phyloP scores from a whole-genome alignment of 2,797 vertebrate genomes.

The Chlorospingus semifuscus region DNA sequence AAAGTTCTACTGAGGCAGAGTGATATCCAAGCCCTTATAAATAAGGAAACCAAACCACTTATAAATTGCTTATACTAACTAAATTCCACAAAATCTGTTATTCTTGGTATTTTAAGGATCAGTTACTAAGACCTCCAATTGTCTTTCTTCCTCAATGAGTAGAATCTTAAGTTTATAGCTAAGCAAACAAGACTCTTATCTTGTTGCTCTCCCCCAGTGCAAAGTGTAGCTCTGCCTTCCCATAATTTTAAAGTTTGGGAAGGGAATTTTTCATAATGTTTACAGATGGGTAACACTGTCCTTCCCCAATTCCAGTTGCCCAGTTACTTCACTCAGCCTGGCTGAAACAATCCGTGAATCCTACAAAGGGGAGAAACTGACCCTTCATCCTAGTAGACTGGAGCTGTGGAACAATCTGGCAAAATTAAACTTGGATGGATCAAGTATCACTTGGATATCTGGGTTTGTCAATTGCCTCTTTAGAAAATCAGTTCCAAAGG shows the following conservation, averaged over 20 bases:
- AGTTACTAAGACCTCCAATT: not conserved
- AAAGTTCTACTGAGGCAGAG: not conserved
- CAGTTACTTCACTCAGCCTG: not conserved
- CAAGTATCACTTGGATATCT: not conserved
- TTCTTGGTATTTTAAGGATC: not conserved
- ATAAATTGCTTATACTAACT: not conserved
- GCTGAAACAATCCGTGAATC: not conserved
- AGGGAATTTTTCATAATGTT: not conserved
- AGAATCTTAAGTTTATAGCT: not conserved
- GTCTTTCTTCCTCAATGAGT: not conserved
- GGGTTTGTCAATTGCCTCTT: not conserved
- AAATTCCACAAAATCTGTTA: not conserved
- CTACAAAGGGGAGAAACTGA: accelerated
- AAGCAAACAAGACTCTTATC: not conserved
- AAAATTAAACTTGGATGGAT: not conserved
- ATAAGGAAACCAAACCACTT: not conserved
- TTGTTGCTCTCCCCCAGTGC: not conserved
- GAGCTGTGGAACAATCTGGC: not conserved
- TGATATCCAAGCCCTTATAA: not conserved
- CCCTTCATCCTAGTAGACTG: not conserved
- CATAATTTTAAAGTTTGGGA: not conserved
- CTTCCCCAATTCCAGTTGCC: not conserved
- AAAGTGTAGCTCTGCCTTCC: not conserved
- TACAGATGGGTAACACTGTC: not conserved
- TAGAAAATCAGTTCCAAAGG: not conserved